Percentiles rank a stretch among this genome's conserved stretches.
phyloP scores from a whole-genome alignment of 2,888 invertebrate genomes.

The Athetis lepigone region DNA sequence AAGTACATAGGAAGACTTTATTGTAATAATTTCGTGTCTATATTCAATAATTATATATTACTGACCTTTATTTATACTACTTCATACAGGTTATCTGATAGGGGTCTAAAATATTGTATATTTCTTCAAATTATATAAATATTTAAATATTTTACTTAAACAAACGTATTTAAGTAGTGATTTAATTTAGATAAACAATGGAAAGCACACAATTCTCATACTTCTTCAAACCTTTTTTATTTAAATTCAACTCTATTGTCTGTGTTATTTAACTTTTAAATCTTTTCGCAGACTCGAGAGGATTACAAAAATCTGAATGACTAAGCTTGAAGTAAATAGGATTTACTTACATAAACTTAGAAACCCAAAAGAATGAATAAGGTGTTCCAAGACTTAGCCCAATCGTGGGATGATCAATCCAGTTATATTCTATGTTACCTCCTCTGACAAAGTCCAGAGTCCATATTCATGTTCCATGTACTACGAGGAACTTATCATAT shows the following conservation, averaged over 20 bases:
- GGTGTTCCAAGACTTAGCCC: neutral
- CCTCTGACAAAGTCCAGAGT: conserved; percentile 45
- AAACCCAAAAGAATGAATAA: neutral
- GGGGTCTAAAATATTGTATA: conserved; percentile 8
- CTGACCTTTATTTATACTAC: no score
- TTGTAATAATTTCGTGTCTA: neutral
- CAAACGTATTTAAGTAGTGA: conserved; percentile 11
- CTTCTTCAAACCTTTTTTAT: conserved; percentile 19
- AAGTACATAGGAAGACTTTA: no score
- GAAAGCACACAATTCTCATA: conserved; percentile 30
- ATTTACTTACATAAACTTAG: neutral
- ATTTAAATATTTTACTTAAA: no score
- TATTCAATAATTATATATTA: neutral
- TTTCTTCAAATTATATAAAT: neutral
- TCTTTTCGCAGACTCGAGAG: conserved; percentile 15
- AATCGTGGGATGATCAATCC: neutral
- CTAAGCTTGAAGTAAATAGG: neutral
- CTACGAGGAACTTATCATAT: conserved; percentile 70
- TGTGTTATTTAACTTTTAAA: conserved; percentile 23
- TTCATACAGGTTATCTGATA: no score
- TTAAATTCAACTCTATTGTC: conserved; percentile 29
- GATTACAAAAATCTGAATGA: conserved; percentile 13
- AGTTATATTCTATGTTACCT: conserved; percentile 36
- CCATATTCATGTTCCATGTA: conserved; percentile 31
- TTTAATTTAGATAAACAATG: conserved; percentile 35